Evolutionary conservation across 2,888 invertebrate species (phyloP).

Genomic region (Kuschelorhynchus macadamiae): DNA sequence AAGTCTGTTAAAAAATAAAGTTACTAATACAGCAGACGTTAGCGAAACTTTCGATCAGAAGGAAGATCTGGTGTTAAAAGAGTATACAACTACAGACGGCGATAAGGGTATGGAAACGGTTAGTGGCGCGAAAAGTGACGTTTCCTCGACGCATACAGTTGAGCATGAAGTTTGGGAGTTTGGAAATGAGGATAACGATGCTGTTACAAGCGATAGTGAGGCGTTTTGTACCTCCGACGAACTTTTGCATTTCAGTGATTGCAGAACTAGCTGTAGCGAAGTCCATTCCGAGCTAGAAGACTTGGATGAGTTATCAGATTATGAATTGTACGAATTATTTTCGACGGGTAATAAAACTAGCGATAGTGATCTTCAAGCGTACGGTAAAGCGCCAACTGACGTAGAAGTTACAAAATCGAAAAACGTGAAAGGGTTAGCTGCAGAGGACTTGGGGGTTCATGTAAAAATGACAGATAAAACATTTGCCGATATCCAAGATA

Average conservation of each 20-base stretch:
- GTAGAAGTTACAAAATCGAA: not conserved
- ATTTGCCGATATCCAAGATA: too few relatives aligned
- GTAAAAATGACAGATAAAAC: too few relatives aligned
- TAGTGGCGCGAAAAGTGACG: not conserved
- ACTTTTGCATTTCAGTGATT: constrained; percentile 16
- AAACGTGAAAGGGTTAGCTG: too few relatives aligned
- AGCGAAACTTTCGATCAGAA: constrained; percentile 8
- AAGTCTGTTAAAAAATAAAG: not conserved
- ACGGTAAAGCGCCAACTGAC: not conserved
- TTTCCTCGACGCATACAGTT: not conserved
- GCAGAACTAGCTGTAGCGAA: constrained; percentile 11
- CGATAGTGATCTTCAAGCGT: not conserved
- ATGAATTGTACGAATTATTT: not conserved
- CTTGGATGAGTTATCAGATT: not conserved
- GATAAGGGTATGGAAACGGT: not conserved
- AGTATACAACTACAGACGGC: not conserved
- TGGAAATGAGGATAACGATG: not conserved
- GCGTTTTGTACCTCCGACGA: not conserved
- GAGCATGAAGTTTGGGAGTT: too few relatives aligned
- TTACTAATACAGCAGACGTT: constrained; percentile 1
- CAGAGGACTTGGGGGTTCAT: too few relatives aligned
- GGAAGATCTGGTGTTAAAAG: not conserved
- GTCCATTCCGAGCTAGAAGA: constrained; percentile 19
- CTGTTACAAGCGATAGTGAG: not conserved
- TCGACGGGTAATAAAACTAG: not conserved